Percentiles rank a stretch among this genome's conserved stretches.
These are phyloP conservation scores for Coregonus ussuriensis DNA, from an alignment of 2,797 vertebrate species.

Conservation along the genomic window DNA sequence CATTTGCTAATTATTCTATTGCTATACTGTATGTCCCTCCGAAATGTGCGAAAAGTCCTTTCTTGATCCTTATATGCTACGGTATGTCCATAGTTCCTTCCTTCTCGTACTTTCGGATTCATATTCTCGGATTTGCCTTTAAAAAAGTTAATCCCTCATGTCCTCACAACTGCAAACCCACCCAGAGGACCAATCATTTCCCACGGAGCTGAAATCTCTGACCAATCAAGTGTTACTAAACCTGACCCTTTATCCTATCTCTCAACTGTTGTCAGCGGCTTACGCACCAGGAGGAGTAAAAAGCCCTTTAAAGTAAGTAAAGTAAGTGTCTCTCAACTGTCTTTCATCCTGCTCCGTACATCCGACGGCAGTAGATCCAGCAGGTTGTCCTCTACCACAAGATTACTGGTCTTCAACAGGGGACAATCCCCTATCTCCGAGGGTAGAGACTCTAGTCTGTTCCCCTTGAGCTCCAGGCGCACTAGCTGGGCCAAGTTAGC, in stretches of 20 bases:
- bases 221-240: not conserved
- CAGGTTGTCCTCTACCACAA: constrained; percentile 79
- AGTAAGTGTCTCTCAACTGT: constrained; percentile 53
- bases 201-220: not conserved
- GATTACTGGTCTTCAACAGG: constrained; percentile 69
- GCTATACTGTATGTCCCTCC: not conserved
- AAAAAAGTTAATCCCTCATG: not conserved
- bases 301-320: too few relatives aligned
- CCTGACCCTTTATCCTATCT: not conserved
- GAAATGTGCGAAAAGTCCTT: not conserved
- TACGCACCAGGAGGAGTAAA: not conserved
- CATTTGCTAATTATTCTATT: not conserved
- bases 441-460: constrained; percentile 81
- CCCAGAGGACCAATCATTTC: not conserved
- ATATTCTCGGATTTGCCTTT: constrained; percentile 4
- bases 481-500: constrained; percentile 74
- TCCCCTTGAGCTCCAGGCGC: constrained; percentile 84
- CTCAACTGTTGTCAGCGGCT: not conserved
- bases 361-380: constrained; percentile 78
- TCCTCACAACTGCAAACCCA: not conserved
- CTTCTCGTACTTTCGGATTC: constrained; percentile 1
- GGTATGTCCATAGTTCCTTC: not conserved
- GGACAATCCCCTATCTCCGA: constrained; percentile 77
- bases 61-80: not conserved
- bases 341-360: constrained; percentile 72